These are phyloP conservation scores for Megalops atlanticus DNA, from an alignment of 2,113 vertebrate species.

Conservation along the genomic window DNA sequence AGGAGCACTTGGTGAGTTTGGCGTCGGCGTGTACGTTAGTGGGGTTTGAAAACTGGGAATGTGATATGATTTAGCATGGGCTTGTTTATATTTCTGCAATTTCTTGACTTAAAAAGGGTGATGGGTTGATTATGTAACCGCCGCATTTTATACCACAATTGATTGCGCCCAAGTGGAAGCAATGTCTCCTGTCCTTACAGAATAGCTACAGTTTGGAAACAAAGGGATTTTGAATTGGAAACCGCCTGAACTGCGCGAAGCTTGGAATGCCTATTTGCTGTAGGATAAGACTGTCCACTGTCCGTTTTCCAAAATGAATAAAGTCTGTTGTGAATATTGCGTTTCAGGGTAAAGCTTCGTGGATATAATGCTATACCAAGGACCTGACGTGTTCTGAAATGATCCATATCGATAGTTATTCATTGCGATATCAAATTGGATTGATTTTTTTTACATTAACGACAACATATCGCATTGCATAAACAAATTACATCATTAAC, in stretches of 20 bases:
- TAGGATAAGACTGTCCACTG: not conserved
- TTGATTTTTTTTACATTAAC: not conserved
- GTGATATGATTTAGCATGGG: not conserved
- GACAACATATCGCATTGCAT: too few species aligned
- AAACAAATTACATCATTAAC: too few species aligned
- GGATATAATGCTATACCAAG: not conserved
- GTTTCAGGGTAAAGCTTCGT: not conserved
- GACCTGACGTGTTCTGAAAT: not conserved
- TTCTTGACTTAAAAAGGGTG: not conserved
- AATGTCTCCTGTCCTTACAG: slow-evolving; percentile 13
- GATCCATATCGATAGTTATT: not conserved
- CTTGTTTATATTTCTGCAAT: not conserved
- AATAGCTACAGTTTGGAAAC: slow-evolving; percentile 36
- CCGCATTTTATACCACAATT: slow-evolving; percentile 18
- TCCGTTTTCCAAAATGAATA: too few species aligned
- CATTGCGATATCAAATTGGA: too few species aligned
- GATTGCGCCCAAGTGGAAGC: slow-evolving; percentile 13
- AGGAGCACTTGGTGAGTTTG: slow-evolving; percentile 44
- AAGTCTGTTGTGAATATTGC: not conserved
- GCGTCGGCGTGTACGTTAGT: not conserved
- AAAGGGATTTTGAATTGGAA: slow-evolving; percentile 35
- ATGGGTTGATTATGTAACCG: slow-evolving; percentile 37
- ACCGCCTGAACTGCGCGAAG: not conserved
- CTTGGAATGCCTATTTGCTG: not conserved
- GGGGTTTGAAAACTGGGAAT: not conserved